These are phyloP conservation scores for Calosoma granatense DNA, from an alignment of 1,140 invertebrate species.

Conservation along the genomic window DNA sequence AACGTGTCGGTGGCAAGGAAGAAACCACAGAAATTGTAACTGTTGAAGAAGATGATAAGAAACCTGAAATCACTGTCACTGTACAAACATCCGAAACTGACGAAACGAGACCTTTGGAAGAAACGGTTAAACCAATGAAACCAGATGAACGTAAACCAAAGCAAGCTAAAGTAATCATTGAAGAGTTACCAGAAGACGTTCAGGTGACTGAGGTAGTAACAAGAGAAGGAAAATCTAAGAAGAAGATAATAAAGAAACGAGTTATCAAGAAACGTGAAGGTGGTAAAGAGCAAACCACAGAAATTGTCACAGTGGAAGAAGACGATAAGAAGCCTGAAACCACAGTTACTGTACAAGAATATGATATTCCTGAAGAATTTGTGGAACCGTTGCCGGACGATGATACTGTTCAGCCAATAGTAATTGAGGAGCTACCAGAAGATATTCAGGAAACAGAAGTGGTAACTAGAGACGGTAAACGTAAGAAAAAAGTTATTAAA, in stretches of 20 bases:
- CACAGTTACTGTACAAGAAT: slow-evolving; percentile 19
- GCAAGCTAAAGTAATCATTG: slow-evolving; percentile 1
- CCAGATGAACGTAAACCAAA: slow-evolving; percentile 12
- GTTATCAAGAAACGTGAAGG: slow-evolving; percentile 31
- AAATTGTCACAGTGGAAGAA: slow-evolving; percentile 25
- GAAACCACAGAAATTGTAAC: slow-evolving; percentile 21
- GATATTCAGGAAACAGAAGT: slow-evolving; percentile 29
- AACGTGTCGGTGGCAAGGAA: slow-evolving; percentile 13
- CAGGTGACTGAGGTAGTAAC: slow-evolving; percentile 20
- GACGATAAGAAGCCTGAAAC: slow-evolving; percentile 26
- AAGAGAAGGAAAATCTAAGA: slow-evolving; percentile 29
- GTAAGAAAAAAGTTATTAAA: slow-evolving; percentile 28
- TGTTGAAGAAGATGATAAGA: slow-evolving; percentile 24
- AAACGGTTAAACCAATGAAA: slow-evolving; percentile 15
- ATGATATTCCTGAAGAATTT: slow-evolving; percentile 12
- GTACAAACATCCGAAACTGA: slow-evolving; percentile 24
- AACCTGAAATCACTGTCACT: slow-evolving; percentile 29
- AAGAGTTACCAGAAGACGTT: slow-evolving; percentile 20
- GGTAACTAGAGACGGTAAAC: slow-evolving; percentile 23
- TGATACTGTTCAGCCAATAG: not conserved
- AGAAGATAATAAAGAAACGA: slow-evolving; percentile 32
- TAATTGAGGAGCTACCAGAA: slow-evolving; percentile 30
- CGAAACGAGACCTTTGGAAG: slow-evolving; percentile 18
- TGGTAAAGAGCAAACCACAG: slow-evolving; percentile 22
- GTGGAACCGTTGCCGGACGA: not conserved